Base-by-base conservation (phyloP, 2,113 vertebrate genomes). In the Sapajus apella region DNA sequence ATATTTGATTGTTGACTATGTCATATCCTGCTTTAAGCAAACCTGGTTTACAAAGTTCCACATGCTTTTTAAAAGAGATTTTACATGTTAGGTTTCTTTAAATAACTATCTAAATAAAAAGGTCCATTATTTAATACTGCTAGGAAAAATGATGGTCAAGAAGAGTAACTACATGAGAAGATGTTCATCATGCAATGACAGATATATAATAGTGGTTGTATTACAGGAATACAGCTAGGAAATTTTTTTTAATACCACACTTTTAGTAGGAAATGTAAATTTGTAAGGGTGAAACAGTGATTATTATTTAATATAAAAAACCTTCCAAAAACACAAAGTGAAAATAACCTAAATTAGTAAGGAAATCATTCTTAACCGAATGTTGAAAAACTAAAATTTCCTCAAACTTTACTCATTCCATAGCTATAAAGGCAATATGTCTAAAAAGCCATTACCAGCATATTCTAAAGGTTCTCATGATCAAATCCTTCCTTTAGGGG, bases 71-170 rank as follows among this genome's bases (percentile, higher is more conserved):
- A 35, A 97, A 92, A 76, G 21, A 90, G 35, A 81, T 61, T 70
- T 97, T 72, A 80, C 52, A 82, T 40, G 77, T 87, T 61, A 52
- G 0, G 0, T n/a, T 96, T 97, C 75, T 95, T 84, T 83, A 90
- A 45, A 56, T 64, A 87, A 77, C 11, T 84, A 77, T 96, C 95
- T 89, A 77, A 93, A 56, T 95, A 97, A 94, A 58, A 95, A 97
- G n/a, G 25, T 27, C 17, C 30, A 30, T 30, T 92, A 56, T 61
- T 68, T 58, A 79, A 92, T 35, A 82, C 3, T 21, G 14, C 27
- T 21, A 79, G 25, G 55, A 52, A 83, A 87, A 94, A 9, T 79
- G 35, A 58, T 3, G 3, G 4, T 80, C 70, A 91, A 17, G 21
- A 77, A 84, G 43, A 61, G 0, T 27, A 92, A 90, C 11, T 90